Conservation (phyloP, 2,113 vertebrate species). For the Urocitellus parryii region DNA sequence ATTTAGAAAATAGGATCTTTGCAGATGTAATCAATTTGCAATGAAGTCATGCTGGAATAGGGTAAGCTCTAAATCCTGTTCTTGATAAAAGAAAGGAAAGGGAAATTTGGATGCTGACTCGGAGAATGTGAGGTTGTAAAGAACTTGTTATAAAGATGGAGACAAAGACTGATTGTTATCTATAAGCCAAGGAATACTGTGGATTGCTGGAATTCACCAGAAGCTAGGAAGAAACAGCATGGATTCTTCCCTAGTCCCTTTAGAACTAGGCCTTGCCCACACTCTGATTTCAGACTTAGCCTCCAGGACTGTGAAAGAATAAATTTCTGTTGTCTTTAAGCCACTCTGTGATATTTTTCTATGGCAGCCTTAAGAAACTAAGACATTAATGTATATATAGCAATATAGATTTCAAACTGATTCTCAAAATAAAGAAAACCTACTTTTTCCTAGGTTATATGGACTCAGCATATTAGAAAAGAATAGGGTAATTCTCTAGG, state of each 20-base stretch:
- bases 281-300: not conserved
- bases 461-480: not conserved
- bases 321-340: slow-evolving; percentile 18
- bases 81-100: not conserved
- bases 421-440: not conserved
- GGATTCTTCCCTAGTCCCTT: not conserved
- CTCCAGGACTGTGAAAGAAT: not conserved
- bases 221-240: not conserved
- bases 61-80: not conserved
- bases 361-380: not conserved
- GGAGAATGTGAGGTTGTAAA: not conserved
- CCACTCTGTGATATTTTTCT: not conserved
- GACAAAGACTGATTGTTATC: not conserved
- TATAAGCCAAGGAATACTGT: not conserved
- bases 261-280: not conserved
- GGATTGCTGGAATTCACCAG: not conserved
- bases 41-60: not conserved
- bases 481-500: not conserved
- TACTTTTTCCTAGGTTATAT: slow-evolving; percentile 21
- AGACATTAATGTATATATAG: not conserved
- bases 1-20: slow-evolving; percentile 42
- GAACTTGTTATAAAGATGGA: not conserved
- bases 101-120: not conserved
- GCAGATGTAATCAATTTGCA: not conserved
- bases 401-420: not conserved